Evolutionary conservation across 2,888 invertebrate species (phyloP), one percentile per base, ranked within the genome.

Genomic region (Metalampra italica): DNA sequence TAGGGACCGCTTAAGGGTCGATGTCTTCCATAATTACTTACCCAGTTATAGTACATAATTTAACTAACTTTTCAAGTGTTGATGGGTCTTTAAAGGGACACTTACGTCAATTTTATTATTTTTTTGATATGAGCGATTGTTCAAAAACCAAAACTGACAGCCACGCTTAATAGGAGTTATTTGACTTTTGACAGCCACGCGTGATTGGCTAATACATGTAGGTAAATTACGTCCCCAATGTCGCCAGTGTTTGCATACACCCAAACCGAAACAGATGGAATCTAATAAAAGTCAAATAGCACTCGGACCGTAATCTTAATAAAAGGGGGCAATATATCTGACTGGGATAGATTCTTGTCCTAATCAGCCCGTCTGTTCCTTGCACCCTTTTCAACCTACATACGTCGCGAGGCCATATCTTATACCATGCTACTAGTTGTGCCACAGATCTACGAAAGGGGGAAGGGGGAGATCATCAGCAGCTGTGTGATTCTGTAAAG

Each of bases 231-330:
- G n/a, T n/a, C n/a, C n/a, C 22, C 22, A 22, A 22, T 22, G 5
- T 22, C 40, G 46, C 43, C 43, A 46, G 46, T 38, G n/a, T 46
- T 12, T 32, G n/a, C 38, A 34, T 29, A 46, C 38, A 36, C 12
- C 15, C 7, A 13, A 32, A n/a, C 9, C 43, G 32, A 30, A 15
- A 7, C 22, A 14, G 13, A n/a, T 7, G 3, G 9, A 42, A 42
- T 42, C 42, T n/a, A 42, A 42, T 42, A 42, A 29, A 42, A 42
- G 42, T 42, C 42, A 14, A 29, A 42, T 29, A 42, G 22, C 42
- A 42, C 40, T 40, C 29, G 42, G 29, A 29, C 42, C 42, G 42
- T 42, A 42, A 42, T 29, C 42, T 42, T 42, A 42, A 42, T 42
- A 42, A 42, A 42, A 42, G 22, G 42, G 1, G 29, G 42, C 42